Conservation (phyloP, 2,888 invertebrate genomes). For the Adineta ricciae region DNA sequence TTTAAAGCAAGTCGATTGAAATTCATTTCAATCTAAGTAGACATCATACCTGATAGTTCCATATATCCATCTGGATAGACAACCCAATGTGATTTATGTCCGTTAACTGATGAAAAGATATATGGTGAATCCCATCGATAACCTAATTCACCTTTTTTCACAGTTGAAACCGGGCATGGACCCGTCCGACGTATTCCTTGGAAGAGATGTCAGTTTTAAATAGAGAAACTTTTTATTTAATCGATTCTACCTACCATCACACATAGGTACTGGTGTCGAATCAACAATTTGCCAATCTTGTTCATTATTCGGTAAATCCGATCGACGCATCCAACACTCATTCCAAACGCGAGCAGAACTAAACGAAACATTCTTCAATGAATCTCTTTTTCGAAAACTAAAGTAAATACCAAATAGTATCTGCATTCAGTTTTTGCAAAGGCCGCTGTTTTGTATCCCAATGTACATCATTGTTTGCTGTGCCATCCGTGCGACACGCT, state of each 20-base stretch:
- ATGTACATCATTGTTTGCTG: not conserved
- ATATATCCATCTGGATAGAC: not conserved
- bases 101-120: not conserved
- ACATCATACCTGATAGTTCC: not conserved
- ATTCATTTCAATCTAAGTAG: no score
- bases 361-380: not conserved
- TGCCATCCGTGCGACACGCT: not conserved
- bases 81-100: not conserved
- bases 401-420: not conserved
- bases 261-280: not conserved
- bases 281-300: slow-evolving; percentile 8
- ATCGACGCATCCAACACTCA: not conserved
- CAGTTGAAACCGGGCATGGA: not conserved
- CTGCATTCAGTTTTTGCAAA: not conserved
- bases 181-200: not conserved
- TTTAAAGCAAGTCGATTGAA: not conserved
- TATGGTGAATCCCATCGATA: not conserved
- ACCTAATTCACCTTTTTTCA: not conserved
- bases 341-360: not conserved
- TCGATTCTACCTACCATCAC: not conserved
- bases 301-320: not conserved
- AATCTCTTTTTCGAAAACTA: no score
- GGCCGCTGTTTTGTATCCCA: slow-evolving; percentile 7
- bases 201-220: not conserved
- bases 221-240: not conserved